Conservation (phyloP, 2,888 invertebrate species). For the Sinohyriopsis cumingii region DNA sequence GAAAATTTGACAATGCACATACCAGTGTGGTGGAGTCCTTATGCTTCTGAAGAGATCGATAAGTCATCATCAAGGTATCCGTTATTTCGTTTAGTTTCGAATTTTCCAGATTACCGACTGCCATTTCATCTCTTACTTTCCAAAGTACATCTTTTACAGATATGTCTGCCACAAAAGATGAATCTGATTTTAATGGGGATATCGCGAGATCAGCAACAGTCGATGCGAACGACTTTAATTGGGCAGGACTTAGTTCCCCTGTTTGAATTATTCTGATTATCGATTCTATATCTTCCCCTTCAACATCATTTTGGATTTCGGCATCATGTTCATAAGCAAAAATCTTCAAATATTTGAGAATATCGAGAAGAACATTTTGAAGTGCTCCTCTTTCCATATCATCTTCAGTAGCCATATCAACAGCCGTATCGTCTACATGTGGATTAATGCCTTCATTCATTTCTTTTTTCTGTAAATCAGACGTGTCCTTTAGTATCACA, state of each 20-base stretch:
- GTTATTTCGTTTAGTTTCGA: slow-evolving; percentile 21
- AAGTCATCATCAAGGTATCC: slow-evolving; percentile 5
- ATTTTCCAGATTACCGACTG: slow-evolving; percentile 14
- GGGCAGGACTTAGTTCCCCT: slow-evolving; percentile 5
- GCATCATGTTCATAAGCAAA: slow-evolving; percentile 3
- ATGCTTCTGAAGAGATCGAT: slow-evolving; percentile 6
- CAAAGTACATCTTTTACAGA: slow-evolving; percentile 16
- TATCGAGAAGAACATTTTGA: slow-evolving; percentile 17
- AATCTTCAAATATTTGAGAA: slow-evolving; percentile 16
- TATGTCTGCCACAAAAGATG: slow-evolving; percentile 18
- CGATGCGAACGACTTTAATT: slow-evolving; percentile 23
- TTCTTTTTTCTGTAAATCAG: slow-evolving; percentile 10
- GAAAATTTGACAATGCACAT: slow-evolving; percentile 17
- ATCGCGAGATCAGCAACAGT: slow-evolving; percentile 21
- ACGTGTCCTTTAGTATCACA: slow-evolving; percentile 19
- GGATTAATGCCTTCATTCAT: slow-evolving; percentile 8
- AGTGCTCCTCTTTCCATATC: slow-evolving; percentile 9
- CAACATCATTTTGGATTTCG: neutral
- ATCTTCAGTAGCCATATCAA: slow-evolving; percentile 13
- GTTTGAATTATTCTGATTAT: slow-evolving; percentile 13
- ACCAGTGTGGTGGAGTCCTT: slow-evolving; percentile 19
- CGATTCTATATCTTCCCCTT: slow-evolving; percentile 9
- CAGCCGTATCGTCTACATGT: slow-evolving; percentile 25
- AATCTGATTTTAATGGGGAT: slow-evolving; percentile 27
- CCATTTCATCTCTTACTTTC: slow-evolving; percentile 14